Base-by-base conservation (phyloP, 2,888 invertebrate genomes). In the Portevinia maculata region DNA sequence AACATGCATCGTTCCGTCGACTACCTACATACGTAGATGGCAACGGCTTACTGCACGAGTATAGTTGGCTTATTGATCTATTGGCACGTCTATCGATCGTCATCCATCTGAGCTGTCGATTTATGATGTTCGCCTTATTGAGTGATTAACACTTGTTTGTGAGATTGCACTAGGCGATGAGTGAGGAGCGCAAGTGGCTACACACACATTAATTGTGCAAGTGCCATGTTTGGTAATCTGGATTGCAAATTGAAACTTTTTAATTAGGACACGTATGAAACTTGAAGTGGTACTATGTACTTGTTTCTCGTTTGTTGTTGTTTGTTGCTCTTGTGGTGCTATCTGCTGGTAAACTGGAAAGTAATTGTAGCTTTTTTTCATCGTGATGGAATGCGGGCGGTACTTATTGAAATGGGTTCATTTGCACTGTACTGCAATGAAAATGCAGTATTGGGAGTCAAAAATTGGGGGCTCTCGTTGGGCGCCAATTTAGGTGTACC, bases 111-210 rank as follows among this genome's bases (percentile, higher is more conserved):
- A 9, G 24, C 53, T 74, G 64, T 74, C 64, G 64, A 55, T 74
- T 74, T 64, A 64, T 50, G 64, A 74, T 64, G 55, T 39, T 74
- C 19, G 64, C 64, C 30, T 74, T 64, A 74, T 74, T 74, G 55
- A 74, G 55, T 64, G 73, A 74, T 73, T 73, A 73, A 74, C 73
- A 74, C 57, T 74, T 74, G 64, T 64, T 57, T n/a, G n/a, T n/a
- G 37, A 55, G 64, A 64, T 74, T 64, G 55, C 39, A 19, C 30
- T 13, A 15, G 11, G 15, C 32, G 48, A 48, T 21, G 59, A 21
- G 19, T 32, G 59, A 11, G 52, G 46, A n/a, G 30, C 21, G n/a
- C 21, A 34, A 3, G 24, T 24, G 9, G 3, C 1, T 13, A 28
- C 28, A 52, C 9, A 6, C 55, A 37, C 52, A 52, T 52, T n/a